A percentile compares a stretch with the other conserved stretches of the same genome.
Evolutionary conservation across 2,113 vertebrate genomes (phyloP).

Genomic region (Ardeotis arabs): DNA sequence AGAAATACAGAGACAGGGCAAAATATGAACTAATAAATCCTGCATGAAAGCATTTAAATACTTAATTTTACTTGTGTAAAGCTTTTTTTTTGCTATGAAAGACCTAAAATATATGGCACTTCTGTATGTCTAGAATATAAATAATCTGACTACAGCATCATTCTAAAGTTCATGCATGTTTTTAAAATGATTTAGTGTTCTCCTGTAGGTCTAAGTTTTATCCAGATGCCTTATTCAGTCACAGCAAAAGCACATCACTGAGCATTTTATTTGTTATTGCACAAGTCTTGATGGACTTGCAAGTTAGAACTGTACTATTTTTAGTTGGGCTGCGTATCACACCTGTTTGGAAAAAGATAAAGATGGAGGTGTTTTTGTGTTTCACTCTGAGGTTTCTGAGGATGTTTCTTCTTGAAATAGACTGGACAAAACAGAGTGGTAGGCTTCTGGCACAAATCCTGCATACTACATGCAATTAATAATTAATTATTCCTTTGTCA

Average conservation of each 20-base stretch:
- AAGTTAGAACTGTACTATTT: not conserved
- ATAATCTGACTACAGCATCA: conserved; percentile 22
- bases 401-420: not conserved
- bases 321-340: not conserved
- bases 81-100: conserved; percentile 13
- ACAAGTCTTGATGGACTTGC: not conserved
- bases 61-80: conserved; percentile 39
- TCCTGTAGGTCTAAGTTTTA: conserved; percentile 7
- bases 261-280: conserved; percentile 26
- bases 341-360: not conserved
- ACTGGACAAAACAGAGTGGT: not conserved
- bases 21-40: conserved; percentile 39
- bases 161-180: conserved; percentile 35
- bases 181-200: conserved; percentile 34
- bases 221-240: not conserved
- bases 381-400: not conserved
- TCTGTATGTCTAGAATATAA: conserved; percentile 9
- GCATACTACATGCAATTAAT: not conserved
- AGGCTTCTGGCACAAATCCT: not conserved
- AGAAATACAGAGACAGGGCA: not conserved
- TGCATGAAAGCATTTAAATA: conserved; percentile 36
- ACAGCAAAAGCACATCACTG: conserved; percentile 22
- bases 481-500: not conserved
- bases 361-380: not conserved
- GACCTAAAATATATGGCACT: conserved; percentile 21